Evolutionary conservation across 2,888 invertebrate genomes (phyloP).

Genomic region (Patella ulyssiponensis): DNA sequence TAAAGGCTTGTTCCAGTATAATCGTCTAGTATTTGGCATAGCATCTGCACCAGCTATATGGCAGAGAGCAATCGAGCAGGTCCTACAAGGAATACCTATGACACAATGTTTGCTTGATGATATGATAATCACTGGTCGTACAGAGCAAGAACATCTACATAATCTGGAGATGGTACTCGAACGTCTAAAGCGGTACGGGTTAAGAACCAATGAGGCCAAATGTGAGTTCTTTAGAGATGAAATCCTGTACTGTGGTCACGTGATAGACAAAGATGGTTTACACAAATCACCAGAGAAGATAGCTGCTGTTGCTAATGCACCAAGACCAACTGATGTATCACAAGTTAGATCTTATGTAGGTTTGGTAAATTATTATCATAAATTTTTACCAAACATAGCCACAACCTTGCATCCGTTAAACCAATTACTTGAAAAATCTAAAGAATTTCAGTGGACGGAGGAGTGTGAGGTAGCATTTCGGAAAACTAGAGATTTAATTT

Average conservation of each 20-base stretch:
- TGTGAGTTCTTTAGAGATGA: slow-evolving; percentile 23
- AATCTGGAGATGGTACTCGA: slow-evolving; percentile 26
- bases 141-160: slow-evolving; percentile 25
- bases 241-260: slow-evolving; percentile 32
- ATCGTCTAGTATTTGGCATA: slow-evolving; percentile 38
- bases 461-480: neutral
- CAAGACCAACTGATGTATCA: neutral
- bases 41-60: slow-evolving; percentile 42
- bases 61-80: slow-evolving; percentile 41
- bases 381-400: slow-evolving; percentile 20
- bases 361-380: slow-evolving; percentile 14
- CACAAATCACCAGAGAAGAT: slow-evolving; percentile 32
- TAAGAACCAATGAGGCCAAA: slow-evolving; percentile 25
- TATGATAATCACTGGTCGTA: slow-evolving; percentile 24
- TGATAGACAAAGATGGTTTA: slow-evolving; percentile 34
- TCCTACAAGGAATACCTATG: slow-evolving; percentile 31
- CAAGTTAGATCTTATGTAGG: neutral
- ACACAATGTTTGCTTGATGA: slow-evolving; percentile 23
- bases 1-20: slow-evolving; percentile 37
- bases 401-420: slow-evolving; percentile 1
- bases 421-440: neutral
- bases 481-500: neutral
- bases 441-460: neutral
- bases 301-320: neutral
- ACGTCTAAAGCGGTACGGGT: slow-evolving; percentile 21